A percentile compares a stretch with the other conserved stretches of the same genome.
Conservation (phyloP, 64 coral and sea anemone species). For the Pocillopora damicornis region DNA sequence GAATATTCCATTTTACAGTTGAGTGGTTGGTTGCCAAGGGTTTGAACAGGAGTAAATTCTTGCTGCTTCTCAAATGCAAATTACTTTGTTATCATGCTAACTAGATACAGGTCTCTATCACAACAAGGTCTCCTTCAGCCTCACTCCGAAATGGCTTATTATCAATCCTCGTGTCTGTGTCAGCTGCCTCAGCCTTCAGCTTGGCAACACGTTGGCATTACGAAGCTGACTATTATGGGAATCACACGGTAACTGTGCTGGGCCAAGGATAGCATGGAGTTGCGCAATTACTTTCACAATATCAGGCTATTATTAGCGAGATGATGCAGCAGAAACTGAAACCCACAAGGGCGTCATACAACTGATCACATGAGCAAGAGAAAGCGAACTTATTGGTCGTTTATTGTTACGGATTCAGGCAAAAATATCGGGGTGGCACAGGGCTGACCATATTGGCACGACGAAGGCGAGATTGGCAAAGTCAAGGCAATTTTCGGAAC, state of each 20-base stretch:
- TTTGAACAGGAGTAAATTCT: too few relatives aligned
- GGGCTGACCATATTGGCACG: not conserved
- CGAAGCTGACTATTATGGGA: not conserved
- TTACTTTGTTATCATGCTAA: too few relatives aligned
- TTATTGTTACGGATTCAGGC: not conserved
- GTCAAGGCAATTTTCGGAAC: not conserved
- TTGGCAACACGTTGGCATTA: too few relatives aligned
- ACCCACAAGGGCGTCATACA: not conserved
- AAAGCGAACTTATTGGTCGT: not conserved
- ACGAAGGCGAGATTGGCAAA: not conserved
- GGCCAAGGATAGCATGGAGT: not conserved
- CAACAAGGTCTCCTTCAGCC: too few relatives aligned
- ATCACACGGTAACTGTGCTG: not conserved
- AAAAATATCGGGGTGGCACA: not conserved
- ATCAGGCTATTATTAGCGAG: conserved; percentile 6
- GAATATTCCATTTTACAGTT: too few relatives aligned
- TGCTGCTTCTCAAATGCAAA: too few relatives aligned
- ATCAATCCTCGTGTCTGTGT: too few relatives aligned
- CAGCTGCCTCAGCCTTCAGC: too few relatives aligned
- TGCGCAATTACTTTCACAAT: not conserved
- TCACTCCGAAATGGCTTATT: too few relatives aligned
- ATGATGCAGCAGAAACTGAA: conserved; percentile 4
- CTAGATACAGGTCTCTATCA: too few relatives aligned
- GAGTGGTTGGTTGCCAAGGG: too few relatives aligned
- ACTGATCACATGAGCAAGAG: not conserved